phyloP scores from a whole-genome alignment of 1,140 invertebrate genomes.

The Rhopalosiphum maidis region DNA sequence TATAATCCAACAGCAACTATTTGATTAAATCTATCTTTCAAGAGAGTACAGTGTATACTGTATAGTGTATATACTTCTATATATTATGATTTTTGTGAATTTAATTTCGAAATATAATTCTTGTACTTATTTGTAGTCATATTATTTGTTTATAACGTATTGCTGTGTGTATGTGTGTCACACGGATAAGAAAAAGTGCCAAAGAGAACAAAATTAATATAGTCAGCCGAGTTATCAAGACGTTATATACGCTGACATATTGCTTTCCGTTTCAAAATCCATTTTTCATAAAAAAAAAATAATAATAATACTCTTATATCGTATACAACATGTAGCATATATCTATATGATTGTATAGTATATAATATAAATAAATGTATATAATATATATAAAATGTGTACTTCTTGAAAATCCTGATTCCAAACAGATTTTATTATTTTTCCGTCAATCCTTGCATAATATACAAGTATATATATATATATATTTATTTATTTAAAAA shows the following conservation, averaged over 20 bases:
- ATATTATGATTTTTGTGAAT: neutral
- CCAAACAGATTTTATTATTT: constrained; percentile 44
- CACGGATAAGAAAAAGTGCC: neutral
- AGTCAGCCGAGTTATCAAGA: constrained; percentile 27
- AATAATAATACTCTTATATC: constrained; percentile 5
- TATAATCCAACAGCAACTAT: neutral
- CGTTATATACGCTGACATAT: constrained; percentile 25
- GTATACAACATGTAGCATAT: neutral
- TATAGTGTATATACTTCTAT: neutral
- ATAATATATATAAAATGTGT: constrained; percentile 8
- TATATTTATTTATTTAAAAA: neutral
- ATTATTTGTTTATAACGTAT: neutral
- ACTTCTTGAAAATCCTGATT: constrained; percentile 42
- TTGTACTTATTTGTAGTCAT: neutral
- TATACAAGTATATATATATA: neutral
- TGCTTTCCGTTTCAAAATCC: constrained; percentile 38
- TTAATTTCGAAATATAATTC: neutral
- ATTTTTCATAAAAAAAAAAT: constrained; percentile 46
- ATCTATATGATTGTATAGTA: neutral
- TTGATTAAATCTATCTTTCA: neutral
- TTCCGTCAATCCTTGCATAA: constrained; percentile 20
- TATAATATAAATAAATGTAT: neutral
- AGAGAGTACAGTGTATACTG: neutral
- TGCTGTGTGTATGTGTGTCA: neutral
- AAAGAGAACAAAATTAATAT: constrained; percentile 32